Conservation (phyloP, 2,888 invertebrate genomes). For the Gasteruption jaculator region DNA sequence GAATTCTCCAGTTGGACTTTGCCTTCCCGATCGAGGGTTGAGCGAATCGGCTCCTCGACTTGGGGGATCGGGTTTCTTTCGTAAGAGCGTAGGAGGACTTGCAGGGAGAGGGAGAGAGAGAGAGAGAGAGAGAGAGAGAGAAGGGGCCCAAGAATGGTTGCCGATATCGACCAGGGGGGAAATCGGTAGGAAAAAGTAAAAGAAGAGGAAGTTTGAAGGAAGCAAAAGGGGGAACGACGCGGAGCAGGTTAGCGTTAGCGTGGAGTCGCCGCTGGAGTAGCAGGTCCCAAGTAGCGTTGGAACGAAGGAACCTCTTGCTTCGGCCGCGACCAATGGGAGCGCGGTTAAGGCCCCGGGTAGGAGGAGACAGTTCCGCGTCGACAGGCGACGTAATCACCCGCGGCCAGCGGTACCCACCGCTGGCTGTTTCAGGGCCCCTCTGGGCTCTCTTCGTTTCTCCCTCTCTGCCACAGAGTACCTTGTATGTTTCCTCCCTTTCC, state of each 20-base stretch:
- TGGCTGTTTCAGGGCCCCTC: constrained; percentile 33
- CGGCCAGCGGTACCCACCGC: constrained; percentile 30
- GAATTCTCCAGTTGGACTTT: too few relatives aligned
- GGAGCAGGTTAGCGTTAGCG: too few relatives aligned
- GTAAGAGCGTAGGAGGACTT: too few relatives aligned
- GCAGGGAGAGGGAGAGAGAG: constrained; percentile 17
- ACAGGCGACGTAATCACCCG: constrained; percentile 50
- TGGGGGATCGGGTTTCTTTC: too few relatives aligned
- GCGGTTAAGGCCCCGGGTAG: constrained; percentile 47
- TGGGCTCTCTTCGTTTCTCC: constrained; percentile 22
- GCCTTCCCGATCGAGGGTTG: too few relatives aligned
- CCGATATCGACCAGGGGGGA: too few relatives aligned
- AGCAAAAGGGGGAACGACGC: too few relatives aligned
- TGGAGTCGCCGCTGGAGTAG: constrained; percentile 18
- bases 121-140: constrained; percentile 14
- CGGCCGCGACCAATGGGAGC: constrained; percentile 40
- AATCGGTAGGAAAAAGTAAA: too few relatives aligned
- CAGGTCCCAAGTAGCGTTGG: constrained; percentile 16
- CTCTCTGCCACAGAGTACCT: constrained; percentile 10
- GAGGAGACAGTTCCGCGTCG: constrained; percentile 50
- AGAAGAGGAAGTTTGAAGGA: too few relatives aligned
- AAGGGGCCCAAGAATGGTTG: constrained; percentile 19
- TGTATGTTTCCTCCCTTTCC: constrained; percentile 17
- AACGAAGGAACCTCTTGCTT: constrained; percentile 30
- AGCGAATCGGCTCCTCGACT: too few relatives aligned